Percentiles rank a stretch among this genome's conserved stretches.
Evolutionary conservation across 2,797 vertebrate species (phyloP).

Genomic region (Loris lydekkerianus): DNA sequence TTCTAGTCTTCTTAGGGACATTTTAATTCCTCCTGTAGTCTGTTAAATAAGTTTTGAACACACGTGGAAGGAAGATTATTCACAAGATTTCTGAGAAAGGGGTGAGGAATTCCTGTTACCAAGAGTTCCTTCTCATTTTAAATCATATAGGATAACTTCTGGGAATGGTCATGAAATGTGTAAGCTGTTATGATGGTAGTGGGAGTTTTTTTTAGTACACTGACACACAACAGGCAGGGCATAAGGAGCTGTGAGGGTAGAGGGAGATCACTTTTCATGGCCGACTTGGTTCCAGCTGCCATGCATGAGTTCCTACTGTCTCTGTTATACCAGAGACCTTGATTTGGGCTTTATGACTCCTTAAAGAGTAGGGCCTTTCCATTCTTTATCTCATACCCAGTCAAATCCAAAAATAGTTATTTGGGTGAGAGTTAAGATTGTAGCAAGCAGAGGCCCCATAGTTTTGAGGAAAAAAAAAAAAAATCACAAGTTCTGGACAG

Average conservation of each 20-base stretch:
- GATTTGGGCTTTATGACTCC: not conserved
- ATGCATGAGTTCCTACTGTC: not conserved
- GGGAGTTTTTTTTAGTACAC: not conserved
- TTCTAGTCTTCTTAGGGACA: not conserved
- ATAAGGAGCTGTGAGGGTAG: not conserved
- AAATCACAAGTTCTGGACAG: not conserved
- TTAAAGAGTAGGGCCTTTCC: not conserved
- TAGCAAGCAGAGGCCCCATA: not conserved
- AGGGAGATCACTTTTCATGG: not conserved
- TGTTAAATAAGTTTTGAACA: no score
- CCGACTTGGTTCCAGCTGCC: not conserved
- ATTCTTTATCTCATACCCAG: not conserved
- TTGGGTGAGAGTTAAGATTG: not conserved
- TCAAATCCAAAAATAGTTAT: not conserved
- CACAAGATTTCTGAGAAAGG: no score
- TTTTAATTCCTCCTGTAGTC: not conserved
- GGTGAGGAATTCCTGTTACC: not conserved
- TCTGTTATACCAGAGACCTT: not conserved
- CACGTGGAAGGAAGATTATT: no score
- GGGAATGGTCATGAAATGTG: not conserved
- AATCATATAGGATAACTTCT: not conserved
- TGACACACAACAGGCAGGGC: not conserved
- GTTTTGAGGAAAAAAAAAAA: not conserved
- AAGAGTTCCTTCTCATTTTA: not conserved
- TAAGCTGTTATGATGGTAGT: not conserved